Evolutionary conservation across 1,140 invertebrate genomes (phyloP).

Genomic region (Dreissena rostriformis): DNA sequence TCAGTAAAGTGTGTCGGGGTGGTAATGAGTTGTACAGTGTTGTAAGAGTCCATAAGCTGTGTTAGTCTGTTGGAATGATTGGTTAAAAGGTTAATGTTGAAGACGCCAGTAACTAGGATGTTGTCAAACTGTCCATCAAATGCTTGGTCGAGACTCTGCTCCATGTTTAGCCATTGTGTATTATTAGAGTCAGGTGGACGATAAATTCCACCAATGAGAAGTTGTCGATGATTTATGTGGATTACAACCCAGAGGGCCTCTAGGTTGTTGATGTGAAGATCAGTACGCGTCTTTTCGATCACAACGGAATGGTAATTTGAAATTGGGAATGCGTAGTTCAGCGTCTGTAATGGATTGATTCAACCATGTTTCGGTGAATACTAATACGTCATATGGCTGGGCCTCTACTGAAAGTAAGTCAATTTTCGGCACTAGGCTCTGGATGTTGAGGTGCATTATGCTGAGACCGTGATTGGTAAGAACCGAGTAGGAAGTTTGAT

Average conservation of each 20-base stretch:
- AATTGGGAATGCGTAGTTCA: conserved; percentile 19
- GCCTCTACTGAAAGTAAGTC: conserved; percentile 18
- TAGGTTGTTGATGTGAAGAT: not conserved
- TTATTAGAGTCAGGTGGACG: conserved; percentile 26
- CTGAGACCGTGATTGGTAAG: not conserved
- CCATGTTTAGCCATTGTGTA: conserved; percentile 18
- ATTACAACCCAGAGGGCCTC: conserved; percentile 25
- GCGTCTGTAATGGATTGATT: not conserved
- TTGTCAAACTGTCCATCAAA: conserved; percentile 13
- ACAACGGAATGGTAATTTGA: conserved; percentile 13
- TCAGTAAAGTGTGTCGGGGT: conserved; percentile 45
- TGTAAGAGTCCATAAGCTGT: not conserved
- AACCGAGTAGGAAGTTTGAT: not conserved
- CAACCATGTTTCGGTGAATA: conserved; percentile 25
- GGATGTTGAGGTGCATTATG: conserved; percentile 35
- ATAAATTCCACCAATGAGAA: conserved; percentile 15
- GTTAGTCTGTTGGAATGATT: not conserved
- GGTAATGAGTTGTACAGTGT: conserved; percentile 15
- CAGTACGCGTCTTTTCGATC: not conserved
- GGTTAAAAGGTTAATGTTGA: conserved; percentile 4
- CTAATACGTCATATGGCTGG: conserved; percentile 13
- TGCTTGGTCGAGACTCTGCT: conserved; percentile 11
- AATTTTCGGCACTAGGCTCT: conserved; percentile 11
- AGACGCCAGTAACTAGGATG: conserved; percentile 5
- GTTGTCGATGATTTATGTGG: not conserved